phyloP scores from a whole-genome alignment of 2,888 invertebrate species.

The Mythimna lalbum region DNA sequence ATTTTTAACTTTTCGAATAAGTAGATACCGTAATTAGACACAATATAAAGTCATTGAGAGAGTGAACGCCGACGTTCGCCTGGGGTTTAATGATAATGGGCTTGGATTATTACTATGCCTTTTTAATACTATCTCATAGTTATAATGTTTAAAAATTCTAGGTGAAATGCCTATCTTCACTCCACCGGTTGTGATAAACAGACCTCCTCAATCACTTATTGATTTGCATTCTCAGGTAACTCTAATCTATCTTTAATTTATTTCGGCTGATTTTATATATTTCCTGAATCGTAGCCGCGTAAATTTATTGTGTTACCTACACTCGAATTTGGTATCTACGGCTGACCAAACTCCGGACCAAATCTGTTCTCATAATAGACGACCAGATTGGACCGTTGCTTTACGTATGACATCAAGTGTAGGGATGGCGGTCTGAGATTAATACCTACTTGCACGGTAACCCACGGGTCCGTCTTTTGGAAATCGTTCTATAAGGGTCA shows the following conservation, averaged over 20 bases:
- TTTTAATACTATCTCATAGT: neutral
- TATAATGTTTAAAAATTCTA: conserved; percentile 62
- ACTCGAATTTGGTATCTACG: too few relatives aligned
- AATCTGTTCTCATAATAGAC: neutral
- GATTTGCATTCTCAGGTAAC: conserved; percentile 84
- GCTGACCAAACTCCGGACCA: neutral
- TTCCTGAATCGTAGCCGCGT: conserved; percentile 17
- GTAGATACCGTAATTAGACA: too few relatives aligned
- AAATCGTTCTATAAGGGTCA: too few relatives aligned
- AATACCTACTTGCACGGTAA: too few relatives aligned
- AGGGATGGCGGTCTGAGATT: too few relatives aligned
- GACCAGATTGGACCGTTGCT: neutral
- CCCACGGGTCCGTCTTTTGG: too few relatives aligned
- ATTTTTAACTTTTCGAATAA: too few relatives aligned
- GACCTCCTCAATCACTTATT: conserved; percentile 85
- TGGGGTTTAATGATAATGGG: too few relatives aligned
- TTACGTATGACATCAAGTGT: too few relatives aligned
- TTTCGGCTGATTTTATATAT: neutral
- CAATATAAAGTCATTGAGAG: too few relatives aligned
- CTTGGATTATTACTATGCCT: too few relatives aligned
- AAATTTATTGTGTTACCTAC: conserved; percentile 9
- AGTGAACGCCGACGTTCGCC: too few relatives aligned
- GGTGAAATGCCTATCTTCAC: conserved; percentile 86
- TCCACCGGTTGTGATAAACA: conserved; percentile 87
- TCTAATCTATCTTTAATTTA: neutral